Conservation (phyloP, 1,140 invertebrate species). For the Euglossa dilemma region DNA sequence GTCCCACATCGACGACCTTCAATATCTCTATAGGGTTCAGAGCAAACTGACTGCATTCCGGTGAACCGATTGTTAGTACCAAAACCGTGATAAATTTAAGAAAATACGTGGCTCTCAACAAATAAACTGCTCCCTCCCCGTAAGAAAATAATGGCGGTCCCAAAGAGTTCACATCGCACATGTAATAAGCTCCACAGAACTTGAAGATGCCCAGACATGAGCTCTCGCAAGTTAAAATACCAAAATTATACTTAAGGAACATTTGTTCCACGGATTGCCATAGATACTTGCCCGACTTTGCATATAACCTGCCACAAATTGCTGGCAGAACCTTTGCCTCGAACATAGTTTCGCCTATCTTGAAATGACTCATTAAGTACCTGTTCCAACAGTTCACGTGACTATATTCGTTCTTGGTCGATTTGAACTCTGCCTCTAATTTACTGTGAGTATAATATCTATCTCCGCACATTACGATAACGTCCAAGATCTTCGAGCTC, state of each 20-base stretch:
- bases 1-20: constrained; percentile 59
- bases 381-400: constrained; percentile 47
- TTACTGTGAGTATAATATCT: constrained; percentile 70
- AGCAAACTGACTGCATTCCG: constrained; percentile 70
- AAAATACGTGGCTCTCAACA: constrained; percentile 69
- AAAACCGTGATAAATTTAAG: constrained; percentile 65
- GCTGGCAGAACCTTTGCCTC: constrained; percentile 64
- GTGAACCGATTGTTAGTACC: constrained; percentile 69
- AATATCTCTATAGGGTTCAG: constrained; percentile 72
- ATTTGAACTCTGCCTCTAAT: constrained; percentile 54
- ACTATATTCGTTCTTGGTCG: constrained; percentile 28
- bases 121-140: constrained; percentile 67
- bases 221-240: constrained; percentile 71
- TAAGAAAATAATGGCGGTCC: constrained; percentile 72
- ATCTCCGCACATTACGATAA: constrained; percentile 74
- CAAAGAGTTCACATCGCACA: constrained; percentile 70
- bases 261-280: constrained; percentile 66
- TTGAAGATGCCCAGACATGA: constrained; percentile 72
- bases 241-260: constrained; percentile 69
- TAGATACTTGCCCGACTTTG: constrained; percentile 50
- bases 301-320: constrained; percentile 66
- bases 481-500: constrained; percentile 69
- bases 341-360: constrained; percentile 71
- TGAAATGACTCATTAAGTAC: constrained; percentile 61
- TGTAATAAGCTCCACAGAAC: constrained; percentile 73